A percentile compares a stretch with the other conserved stretches of the same genome.
phyloP scores from a whole-genome alignment of 1,140 invertebrate genomes.

The Triops cancriformis region DNA sequence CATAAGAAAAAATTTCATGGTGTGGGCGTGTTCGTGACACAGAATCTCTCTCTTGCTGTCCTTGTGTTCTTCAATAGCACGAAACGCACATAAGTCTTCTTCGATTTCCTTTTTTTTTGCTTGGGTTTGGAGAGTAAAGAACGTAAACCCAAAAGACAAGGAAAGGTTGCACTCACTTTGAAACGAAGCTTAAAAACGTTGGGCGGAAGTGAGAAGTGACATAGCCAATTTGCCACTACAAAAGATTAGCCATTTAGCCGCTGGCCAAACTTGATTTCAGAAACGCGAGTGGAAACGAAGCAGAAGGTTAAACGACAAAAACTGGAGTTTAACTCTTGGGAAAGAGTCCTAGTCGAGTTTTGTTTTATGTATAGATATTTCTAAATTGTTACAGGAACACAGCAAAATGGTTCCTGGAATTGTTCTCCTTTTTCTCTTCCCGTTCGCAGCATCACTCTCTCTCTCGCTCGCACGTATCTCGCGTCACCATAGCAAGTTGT shows the following conservation, averaged over 20 bases:
- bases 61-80: neutral
- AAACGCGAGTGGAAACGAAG: conserved; percentile 11
- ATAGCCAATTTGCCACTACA: conserved; percentile 3
- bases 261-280: conserved; percentile 10
- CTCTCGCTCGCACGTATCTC: neutral
- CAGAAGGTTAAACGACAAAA: neutral
- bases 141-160: neutral
- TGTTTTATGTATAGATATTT: neutral
- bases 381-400: neutral
- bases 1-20: neutral
- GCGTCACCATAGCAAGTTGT: neutral
- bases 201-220: conserved; percentile 12
- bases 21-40: neutral
- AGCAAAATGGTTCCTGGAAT: neutral
- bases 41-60: neutral
- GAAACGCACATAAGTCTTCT: neutral
- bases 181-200: conserved; percentile 7
- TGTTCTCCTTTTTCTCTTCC: no score
- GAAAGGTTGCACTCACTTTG: neutral
- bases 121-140: neutral
- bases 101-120: neutral
- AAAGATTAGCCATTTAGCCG: neutral
- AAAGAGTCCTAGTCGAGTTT: neutral
- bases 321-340: neutral
- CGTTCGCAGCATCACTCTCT: neutral